Evolutionary conservation across 2,797 vertebrate species (phyloP).

Genomic region (Sciurus carolinensis): DNA sequence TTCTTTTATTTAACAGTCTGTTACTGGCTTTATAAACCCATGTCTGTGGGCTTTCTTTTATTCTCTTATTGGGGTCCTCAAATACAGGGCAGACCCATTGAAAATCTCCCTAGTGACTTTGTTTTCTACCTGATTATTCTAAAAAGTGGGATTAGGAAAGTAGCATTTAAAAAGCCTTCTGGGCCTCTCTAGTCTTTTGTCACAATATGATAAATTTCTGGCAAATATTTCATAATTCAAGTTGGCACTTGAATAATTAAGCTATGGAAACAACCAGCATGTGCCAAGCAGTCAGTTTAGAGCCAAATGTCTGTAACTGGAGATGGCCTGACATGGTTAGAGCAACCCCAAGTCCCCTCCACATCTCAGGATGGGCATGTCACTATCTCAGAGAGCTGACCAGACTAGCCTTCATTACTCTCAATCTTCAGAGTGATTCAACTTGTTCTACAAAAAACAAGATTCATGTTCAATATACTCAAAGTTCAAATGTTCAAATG

Average conservation of each 20-base stretch:
- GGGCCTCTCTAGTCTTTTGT: not conserved
- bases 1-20: not conserved
- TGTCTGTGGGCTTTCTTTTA: not conserved
- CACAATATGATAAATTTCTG: not conserved
- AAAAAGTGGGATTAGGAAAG: not conserved
- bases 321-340: not conserved
- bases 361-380: not conserved
- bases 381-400: not conserved
- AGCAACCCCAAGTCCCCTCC: rapidly evolving
- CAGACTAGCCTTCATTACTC: not conserved
- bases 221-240: constrained; percentile 61
- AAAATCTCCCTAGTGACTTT: not conserved
- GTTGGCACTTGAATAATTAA: constrained; percentile 2
- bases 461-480: not conserved
- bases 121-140: not conserved
- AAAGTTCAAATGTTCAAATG: not conserved
- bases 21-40: not conserved
- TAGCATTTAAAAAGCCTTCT: too few relatives aligned
- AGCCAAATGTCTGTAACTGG: not conserved
- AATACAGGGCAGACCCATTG: not conserved
- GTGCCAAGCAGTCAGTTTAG: not conserved
- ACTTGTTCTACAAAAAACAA: not conserved
- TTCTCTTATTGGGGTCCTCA: not conserved
- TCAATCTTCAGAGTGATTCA: not conserved
- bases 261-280: not conserved